Evolutionary conservation across 2,797 vertebrate genomes (phyloP).

Genomic region (Toxotes lorentzi): DNA sequence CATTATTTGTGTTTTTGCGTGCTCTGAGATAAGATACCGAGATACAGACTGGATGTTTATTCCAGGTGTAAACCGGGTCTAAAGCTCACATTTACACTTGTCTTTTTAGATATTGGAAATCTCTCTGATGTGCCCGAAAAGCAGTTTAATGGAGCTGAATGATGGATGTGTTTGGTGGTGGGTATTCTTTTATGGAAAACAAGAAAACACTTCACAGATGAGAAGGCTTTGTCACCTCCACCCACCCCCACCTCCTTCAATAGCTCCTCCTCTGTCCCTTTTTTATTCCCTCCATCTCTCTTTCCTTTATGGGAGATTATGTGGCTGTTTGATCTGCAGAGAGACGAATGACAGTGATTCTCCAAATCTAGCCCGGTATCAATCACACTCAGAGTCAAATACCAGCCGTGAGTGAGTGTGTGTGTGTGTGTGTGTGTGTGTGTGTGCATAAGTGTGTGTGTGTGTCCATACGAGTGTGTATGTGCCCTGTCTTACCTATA

Average conservation of each 20-base stretch:
- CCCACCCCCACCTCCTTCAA: neutral
- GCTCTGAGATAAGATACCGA: neutral
- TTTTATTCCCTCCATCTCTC: slow-evolving; percentile 73
- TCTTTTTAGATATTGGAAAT: slow-evolving; percentile 20
- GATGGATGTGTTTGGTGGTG: slow-evolving; percentile 54
- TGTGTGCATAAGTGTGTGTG: neutral
- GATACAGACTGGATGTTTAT: slow-evolving; percentile 10
- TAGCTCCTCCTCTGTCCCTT: slow-evolving; percentile 56
- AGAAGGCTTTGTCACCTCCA: slow-evolving; percentile 52
- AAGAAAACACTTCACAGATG: slow-evolving; percentile 66
- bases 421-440: slow-evolving; percentile 39
- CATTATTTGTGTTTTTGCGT: no score
- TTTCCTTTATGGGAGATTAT: slow-evolving; percentile 79
- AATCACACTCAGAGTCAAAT: slow-evolving; percentile 81
- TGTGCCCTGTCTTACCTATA: slow-evolving; percentile 78
- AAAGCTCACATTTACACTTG: slow-evolving; percentile 27
- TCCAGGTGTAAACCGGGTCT: slow-evolving; percentile 38
- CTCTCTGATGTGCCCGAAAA: slow-evolving; percentile 37
- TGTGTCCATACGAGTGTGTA: slow-evolving; percentile 49
- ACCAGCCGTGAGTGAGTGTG: slow-evolving; percentile 63
- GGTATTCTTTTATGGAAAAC: slow-evolving; percentile 62
- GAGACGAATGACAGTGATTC: slow-evolving; percentile 84
- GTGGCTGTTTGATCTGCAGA: slow-evolving; percentile 82
- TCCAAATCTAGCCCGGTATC: slow-evolving; percentile 82
- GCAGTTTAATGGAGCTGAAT: slow-evolving; percentile 50